Conservation (phyloP, 2,888 invertebrate species). For the Rhorus exstirpatorius region DNA sequence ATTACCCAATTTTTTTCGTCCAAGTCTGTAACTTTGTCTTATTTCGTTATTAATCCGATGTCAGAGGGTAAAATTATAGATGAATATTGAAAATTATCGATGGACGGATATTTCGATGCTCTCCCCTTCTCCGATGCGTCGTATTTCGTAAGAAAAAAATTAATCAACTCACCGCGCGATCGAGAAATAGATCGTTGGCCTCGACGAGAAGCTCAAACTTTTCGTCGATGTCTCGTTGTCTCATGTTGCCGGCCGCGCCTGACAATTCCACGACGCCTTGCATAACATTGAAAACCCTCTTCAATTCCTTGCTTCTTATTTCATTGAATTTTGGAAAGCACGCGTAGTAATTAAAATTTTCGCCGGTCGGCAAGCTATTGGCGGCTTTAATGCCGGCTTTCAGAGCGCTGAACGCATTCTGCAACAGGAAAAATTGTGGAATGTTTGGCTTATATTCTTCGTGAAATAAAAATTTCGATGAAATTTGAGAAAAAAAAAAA, state of each 20-base stretch:
- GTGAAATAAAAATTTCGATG: no score
- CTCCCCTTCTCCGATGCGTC: no score
- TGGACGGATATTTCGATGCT: no score
- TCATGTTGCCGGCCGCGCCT: constrained; percentile 88
- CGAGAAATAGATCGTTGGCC: constrained; percentile 94
- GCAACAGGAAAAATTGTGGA: constrained; percentile 75
- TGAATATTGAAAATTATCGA: no score
- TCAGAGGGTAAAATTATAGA: no score
- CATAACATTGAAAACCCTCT: constrained; percentile 89
- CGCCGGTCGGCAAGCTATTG: constrained; percentile 91
- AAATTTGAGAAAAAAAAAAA: no score
- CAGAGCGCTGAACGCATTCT: constrained; percentile 90
- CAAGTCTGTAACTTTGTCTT: constrained; percentile 44
- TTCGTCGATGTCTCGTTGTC: constrained; percentile 88
- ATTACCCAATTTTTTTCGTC: no score
- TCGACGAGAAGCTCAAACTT: constrained; percentile 93
- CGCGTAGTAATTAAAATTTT: constrained; percentile 91
- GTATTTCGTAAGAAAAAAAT: background rate
- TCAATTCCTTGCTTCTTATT: constrained; percentile 89
- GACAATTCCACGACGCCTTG: constrained; percentile 87
- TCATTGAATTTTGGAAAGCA: constrained; percentile 92
- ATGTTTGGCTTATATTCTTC: no score
- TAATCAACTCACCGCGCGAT: constrained; percentile 90
- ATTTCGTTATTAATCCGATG: constrained; percentile 2
- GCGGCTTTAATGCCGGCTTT: constrained; percentile 90